Evolutionary conservation across 1,140 invertebrate species (phyloP), one percentile per base, ranked within the genome.

Genomic region (Belonocnema kinseyi): DNA sequence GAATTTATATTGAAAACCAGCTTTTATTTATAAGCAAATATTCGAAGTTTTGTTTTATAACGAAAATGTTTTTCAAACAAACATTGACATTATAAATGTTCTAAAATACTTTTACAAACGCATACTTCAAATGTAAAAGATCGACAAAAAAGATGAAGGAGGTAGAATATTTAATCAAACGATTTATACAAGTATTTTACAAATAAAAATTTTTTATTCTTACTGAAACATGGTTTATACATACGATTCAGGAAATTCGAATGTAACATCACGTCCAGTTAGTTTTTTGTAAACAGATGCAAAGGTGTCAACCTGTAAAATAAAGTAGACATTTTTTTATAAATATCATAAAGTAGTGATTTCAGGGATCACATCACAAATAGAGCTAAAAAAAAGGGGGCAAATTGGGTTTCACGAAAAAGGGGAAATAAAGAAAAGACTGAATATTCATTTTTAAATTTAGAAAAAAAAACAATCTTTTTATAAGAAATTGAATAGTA

Each of bases 211-310:
- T 76, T 52, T 76, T 54, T 71, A 76, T 53, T 26, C 74, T 77
- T 77, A 77, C 73, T 74, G 21, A n/a, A 73, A 61, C 72, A 58
- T 53, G 17, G 40, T 93, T 97, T 96, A 97, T 94, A 97, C 95
- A 93, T 97, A 97, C 86, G 97, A 97, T 93, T 99, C 99, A 78
- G 98, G 98, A 93, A 99, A 99, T 94, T 99, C 98, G 91, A 99
- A 99, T 78, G 95, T 97, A 72, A 99, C 99, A 93, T 99, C 98
- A 88, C 99, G 97, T 83, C 98, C 98, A 82, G 99, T 99, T 80
- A 99, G 92, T 91, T 99, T 99, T 93, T 99, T 99, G 94, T 99
- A 99, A 77, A 99, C 97, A 80, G 97, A 96, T 83, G 97, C 95
- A 93, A 99, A 99, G 70, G 98, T 99, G 86, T 99, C 98, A 85